A percentile compares a stretch with the other conserved stretches of the same genome.
These are phyloP conservation scores for Nomada goodeniana DNA, from an alignment of 2,888 invertebrate genomes.

Conservation along the genomic window DNA sequence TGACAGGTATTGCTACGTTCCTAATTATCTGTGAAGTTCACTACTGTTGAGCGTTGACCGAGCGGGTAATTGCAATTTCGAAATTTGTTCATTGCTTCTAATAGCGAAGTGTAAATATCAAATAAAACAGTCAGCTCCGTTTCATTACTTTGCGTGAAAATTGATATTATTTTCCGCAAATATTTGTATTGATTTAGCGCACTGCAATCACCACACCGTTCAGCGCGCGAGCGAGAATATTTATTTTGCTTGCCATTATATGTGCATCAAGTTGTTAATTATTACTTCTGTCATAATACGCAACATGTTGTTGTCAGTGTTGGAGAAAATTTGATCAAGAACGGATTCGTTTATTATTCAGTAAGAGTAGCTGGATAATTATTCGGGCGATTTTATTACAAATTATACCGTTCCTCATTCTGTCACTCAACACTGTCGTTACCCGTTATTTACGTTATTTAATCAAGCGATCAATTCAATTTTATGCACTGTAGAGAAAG, in stretches of 20 bases:
- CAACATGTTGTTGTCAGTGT: too few species aligned
- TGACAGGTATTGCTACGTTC: too few species aligned
- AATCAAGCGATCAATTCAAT: not conserved
- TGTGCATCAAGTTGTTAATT: not conserved
- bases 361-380: not conserved
- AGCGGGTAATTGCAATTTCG: conserved; percentile 12
- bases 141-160: not conserved
- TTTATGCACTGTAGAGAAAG: not conserved
- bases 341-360: not conserved
- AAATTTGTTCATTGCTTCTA: not conserved
- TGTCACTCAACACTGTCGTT: not conserved
- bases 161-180: not conserved
- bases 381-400: not conserved
- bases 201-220: too few species aligned
- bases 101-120: not conserved
- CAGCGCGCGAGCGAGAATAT: not conserved
- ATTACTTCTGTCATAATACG: not conserved
- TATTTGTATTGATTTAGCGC: too few species aligned
- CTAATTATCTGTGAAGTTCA: too few species aligned
- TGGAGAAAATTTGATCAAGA: not conserved
- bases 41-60: conserved; percentile 1
- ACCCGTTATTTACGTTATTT: not conserved
- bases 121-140: not conserved
- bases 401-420: not conserved
- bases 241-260: not conserved